These are phyloP conservation scores for Lophotis ruficrista DNA, from an alignment of 2,113 vertebrate species.

Conservation along the genomic window DNA sequence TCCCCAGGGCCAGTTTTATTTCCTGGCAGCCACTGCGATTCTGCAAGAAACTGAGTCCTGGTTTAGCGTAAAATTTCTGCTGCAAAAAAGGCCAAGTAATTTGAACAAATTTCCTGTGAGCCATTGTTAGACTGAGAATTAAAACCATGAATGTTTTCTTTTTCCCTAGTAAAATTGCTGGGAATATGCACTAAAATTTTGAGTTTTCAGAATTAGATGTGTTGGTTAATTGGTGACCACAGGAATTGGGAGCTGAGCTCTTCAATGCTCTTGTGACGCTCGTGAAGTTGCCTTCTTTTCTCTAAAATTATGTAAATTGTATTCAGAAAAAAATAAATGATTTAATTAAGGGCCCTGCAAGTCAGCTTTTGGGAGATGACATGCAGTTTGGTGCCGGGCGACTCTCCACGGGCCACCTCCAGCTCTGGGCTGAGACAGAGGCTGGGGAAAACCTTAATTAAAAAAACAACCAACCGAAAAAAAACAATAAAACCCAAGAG, in stretches of 20 bases:
- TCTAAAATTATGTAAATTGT: neutral
- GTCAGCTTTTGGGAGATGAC: neutral
- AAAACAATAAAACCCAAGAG: neutral
- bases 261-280: neutral
- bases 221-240: neutral
- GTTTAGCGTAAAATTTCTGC: neutral
- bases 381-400: neutral
- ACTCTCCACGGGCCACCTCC: neutral
- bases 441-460: neutral
- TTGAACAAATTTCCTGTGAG: neutral
- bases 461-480: neutral
- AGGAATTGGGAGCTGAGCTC: neutral
- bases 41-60: neutral
- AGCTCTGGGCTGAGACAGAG: neutral
- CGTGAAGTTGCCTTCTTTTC: neutral
- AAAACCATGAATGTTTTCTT: neutral
- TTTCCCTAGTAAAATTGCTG: neutral
- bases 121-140: neutral
- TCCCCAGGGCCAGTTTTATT: neutral
- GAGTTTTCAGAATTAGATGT: neutral
- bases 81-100: neutral
- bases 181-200: neutral
- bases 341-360: slow-evolving; percentile 14
- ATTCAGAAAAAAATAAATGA: neutral
- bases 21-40: neutral